These are phyloP conservation scores for Melinaea menophilus DNA, from an alignment of 2,888 invertebrate genomes.

Conservation along the genomic window DNA sequence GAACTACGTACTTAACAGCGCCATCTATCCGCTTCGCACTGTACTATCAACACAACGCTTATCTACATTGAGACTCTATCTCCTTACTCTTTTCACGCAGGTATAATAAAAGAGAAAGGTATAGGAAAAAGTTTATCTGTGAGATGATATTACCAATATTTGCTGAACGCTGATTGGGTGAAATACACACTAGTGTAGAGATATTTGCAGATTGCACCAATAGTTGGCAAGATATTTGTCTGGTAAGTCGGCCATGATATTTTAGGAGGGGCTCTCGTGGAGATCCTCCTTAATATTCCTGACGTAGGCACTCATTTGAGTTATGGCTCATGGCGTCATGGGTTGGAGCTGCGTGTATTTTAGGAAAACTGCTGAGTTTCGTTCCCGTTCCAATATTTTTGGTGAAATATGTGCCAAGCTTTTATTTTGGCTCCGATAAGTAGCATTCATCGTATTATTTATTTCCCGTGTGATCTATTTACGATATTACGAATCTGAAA, in stretches of 20 bases:
- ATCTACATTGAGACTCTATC: constrained; percentile 47
- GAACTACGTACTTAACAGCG: constrained; percentile 52
- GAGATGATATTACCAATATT: constrained; percentile 59
- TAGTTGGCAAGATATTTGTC: constrained; percentile 48
- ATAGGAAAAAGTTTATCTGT: constrained; percentile 50
- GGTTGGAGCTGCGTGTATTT: constrained; percentile 61
- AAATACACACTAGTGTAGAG: constrained; percentile 49
- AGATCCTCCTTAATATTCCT: constrained; percentile 76
- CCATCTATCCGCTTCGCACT: constrained; percentile 50
- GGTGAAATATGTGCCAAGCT: constrained; percentile 45
- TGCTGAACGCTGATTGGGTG: constrained; percentile 63
- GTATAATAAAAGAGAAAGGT: constrained; percentile 55
- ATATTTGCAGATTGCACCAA: constrained; percentile 62
- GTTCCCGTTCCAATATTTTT: constrained; percentile 48
- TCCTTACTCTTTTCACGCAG: constrained; percentile 52
- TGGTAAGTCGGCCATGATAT: constrained; percentile 66
- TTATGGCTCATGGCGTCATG: constrained; percentile 71
- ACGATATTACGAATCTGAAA: neutral
- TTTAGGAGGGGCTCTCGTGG: constrained; percentile 65
- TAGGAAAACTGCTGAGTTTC: constrained; percentile 62
- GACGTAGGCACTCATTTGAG: constrained; percentile 74
- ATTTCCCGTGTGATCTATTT: neutral
- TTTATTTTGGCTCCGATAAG: constrained; percentile 36
- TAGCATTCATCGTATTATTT: constrained; percentile 29
- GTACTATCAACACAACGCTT: constrained; percentile 40